Evolutionary conservation across 2,888 invertebrate species (phyloP).

Genomic region (Ectemnius continuus): DNA sequence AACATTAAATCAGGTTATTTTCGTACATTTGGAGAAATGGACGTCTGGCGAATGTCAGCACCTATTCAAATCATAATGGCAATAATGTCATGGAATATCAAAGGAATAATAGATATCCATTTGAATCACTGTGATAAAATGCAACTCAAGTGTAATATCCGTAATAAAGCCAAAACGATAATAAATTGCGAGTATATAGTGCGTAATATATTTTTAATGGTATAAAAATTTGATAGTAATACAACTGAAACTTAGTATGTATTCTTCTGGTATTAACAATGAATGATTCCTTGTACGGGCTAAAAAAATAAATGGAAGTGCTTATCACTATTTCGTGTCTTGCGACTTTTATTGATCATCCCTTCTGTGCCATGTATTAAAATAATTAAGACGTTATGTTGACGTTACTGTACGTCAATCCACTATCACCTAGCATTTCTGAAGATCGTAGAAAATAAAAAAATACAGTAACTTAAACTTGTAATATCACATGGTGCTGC

Average conservation of each 20-base stretch:
- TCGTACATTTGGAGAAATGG: constrained; percentile 31
- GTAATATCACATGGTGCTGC: constrained; percentile 56
- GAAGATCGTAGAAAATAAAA: constrained; percentile 41
- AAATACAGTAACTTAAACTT: constrained; percentile 44
- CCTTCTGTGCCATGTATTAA: constrained; percentile 17
- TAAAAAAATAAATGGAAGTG: neutral
- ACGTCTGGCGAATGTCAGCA: constrained; percentile 63
- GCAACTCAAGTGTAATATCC: no score
- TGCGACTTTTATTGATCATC: constrained; percentile 18
- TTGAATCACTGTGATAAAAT: no score
- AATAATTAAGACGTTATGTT: constrained; percentile 25
- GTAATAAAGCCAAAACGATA: no score
- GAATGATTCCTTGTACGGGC: neutral
- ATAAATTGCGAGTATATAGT: neutral
- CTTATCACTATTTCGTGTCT: constrained; percentile 11
- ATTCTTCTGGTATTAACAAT: no score
- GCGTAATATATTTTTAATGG: neutral
- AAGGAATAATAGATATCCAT: no score
- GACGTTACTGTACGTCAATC: constrained; percentile 24
- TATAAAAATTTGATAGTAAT: constrained; percentile 10
- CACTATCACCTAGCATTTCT: constrained; percentile 24
- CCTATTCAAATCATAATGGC: constrained; percentile 13
- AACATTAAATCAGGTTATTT: constrained; percentile 52
- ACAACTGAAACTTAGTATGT: neutral
- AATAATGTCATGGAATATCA: no score